Evolutionary conservation across 2,888 invertebrate genomes (phyloP).

Genomic region (Deroplatys truncata): DNA sequence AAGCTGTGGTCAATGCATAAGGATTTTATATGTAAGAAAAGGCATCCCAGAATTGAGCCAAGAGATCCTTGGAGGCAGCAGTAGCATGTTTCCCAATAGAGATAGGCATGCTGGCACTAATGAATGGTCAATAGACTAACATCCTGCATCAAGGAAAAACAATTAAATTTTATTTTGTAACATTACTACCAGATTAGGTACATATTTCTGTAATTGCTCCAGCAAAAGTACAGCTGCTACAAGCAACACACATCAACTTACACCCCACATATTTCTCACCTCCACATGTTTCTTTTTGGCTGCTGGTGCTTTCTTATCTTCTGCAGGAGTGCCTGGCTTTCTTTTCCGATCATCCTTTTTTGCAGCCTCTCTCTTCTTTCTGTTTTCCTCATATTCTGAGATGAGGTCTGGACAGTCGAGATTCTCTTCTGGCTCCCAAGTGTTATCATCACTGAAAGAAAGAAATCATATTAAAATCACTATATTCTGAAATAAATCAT

Average conservation of each 20-base stretch:
- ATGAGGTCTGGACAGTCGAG: conserved; percentile 88
- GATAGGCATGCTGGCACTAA: too few species aligned
- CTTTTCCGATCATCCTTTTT: conserved; percentile 25
- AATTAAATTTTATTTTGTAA: too few species aligned
- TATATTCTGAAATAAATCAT: not conserved
- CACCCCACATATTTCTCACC: not conserved
- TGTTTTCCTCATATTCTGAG: conserved; percentile 77
- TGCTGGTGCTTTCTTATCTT: conserved; percentile 24
- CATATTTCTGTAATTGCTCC: not conserved
- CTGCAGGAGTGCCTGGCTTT: not conserved
- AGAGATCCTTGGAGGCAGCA: too few species aligned
- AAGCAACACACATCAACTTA: not conserved
- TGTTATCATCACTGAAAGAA: conserved; percentile 68
- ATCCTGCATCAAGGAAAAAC: too few species aligned
- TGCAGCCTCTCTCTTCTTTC: conserved; percentile 38
- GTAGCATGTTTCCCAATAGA: too few species aligned
- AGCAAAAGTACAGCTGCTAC: not conserved
- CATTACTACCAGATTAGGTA: too few species aligned
- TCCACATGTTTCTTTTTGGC: conserved; percentile 24
- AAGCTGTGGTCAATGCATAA: too few species aligned
- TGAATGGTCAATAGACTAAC: too few species aligned
- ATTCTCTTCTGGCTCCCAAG: conserved; percentile 94
- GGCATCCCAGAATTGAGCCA: too few species aligned
- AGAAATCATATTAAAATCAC: not conserved
- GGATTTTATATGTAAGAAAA: too few species aligned